Evolutionary conservation across 2,113 vertebrate species (phyloP), one percentile per base, ranked within the genome.

Genomic region (Bungarus multicinctus): DNA sequence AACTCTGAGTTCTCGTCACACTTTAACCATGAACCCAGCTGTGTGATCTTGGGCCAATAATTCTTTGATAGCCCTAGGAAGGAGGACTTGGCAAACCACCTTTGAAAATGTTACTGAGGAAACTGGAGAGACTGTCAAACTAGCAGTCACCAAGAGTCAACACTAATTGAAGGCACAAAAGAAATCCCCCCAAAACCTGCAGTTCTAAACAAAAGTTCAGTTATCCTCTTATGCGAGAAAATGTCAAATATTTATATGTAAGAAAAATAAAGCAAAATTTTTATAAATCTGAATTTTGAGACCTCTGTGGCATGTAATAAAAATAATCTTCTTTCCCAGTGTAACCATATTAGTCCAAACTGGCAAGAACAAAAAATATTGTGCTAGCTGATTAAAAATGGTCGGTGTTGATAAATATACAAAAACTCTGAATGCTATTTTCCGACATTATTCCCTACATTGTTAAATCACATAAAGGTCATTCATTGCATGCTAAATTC

Each of bases 231-330:
- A 93, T 92, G 92, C 8, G 91, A 47, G 0, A 6, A 95, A 95
- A 74, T 2, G 5, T 74, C n/a, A 39, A 74, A 74, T 74, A 74
- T 18, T 74, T 20, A 34, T 34, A 16, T 50, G 47, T 50, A 50
- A 34, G 5, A 18, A 74, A 74, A 34, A 90, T 95, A 95, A 94
- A 34, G 5, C 55, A 47, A 93, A 69, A 94, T 10, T 50, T 50
- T 50, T 50, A 9, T 9, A 95, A 93, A 64, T 54, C 64, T 93
- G 91, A 74, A 94, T 92, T 95, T 91, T 86, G 86, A 95, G 86
- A 95, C 94, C 88, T 93, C 39, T 93, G 58, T 95, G 96, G 93
- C 93, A 69, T 94, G 92, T 88, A 95, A 87, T 94, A 95, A 89
- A 91, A 93, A 93, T 50, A 94, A 94, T 93, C 58, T 92, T 45